Evolutionary conservation across 2,797 vertebrate species (phyloP), one percentile per base, ranked within the genome.

Genomic region (Sebastes miniatus): DNA sequence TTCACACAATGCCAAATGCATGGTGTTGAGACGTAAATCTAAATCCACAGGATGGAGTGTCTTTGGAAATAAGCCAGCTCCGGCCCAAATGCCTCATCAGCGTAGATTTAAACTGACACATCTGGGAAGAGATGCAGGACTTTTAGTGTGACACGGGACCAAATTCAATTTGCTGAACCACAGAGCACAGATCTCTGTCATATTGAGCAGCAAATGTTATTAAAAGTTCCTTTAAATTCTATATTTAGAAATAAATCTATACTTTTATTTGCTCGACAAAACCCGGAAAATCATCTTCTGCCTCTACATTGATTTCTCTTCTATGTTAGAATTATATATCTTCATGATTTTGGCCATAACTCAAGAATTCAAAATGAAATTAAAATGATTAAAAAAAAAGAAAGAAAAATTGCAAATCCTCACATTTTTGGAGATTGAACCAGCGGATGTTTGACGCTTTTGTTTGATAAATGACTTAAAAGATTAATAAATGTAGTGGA

Each of bases 31-130:
- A 29, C 50, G 64, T 50, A 77, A 83, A 85, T 87, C 84, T 79
- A 83, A 91, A 89, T 81, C 85, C 78, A 73, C 59, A 70, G 24
- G 69, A 80, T 14, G 12, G 76, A 52, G 82, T 9, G 64, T 52
- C 69, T 83, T 72, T 85, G 87, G 81, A 85, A 65, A 79, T 59
- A 81, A 87, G 82, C 77, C 87, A 76, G 73, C 65, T 73, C 25
- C 47, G 3, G 71, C 74, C 78, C 74, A 16, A 73, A 61, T 32
- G 84, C 73, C 72, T 83, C 86, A 76, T 88, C 79, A 83, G 62
- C 32, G 65, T 14, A 32, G 70, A 89, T 88, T 87, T 79, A 74
- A 86, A 80, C 31, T 57, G 86, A 91, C 88, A 87, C 61, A 71
- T 88, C 68, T 84, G 85, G 81, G 84, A 69, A 73, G 67, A 65